Base-by-base conservation (phyloP, 2,888 invertebrate genomes). In the Disparrhopalites patrizii region DNA sequence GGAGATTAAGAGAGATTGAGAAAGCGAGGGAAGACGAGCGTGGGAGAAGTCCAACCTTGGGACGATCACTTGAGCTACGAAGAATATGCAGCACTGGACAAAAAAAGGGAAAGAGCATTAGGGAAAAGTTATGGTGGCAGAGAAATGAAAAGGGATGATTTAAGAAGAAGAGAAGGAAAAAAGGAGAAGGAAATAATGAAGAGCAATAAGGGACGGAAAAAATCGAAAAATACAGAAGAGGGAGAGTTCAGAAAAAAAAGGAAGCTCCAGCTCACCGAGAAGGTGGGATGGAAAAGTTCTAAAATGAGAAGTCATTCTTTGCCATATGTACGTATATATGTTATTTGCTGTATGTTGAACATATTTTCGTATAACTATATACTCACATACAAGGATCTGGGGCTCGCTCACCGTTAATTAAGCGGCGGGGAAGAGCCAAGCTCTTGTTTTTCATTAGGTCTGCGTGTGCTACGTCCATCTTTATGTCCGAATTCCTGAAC, bases 381-480 rank as follows among this genome's bases (percentile, higher is more conserved):
- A n/a, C n/a, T n/a, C n/a, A n/a, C n/a, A n/a, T n/a, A n/a, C n/a
- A n/a, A n/a, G n/a, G n/a, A n/a, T n/a, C n/a, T n/a, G n/a, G n/a
- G n/a, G n/a, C n/a, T n/a, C 61, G 50, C 31, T 18, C 33, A 51
- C 36, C 33, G 51, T 51, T 61, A 61, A 61, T 61, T 61, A 61
- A 61, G 51, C 51, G 51, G 61, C n/a, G n/a, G 61, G 61, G 50
- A 50, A 50, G 43, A 28, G 43, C 18, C 40, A 58, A 40, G 58
- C 43, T n/a, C n/a, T 58, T 58, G 58, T 58, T 58, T 58, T 58
- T 58, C 58, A 58, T 58, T 58, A 58, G 51, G 54, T 51, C 51
- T 61, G 61, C 61, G 61, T 61, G 61, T 61, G 61, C 61, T 61
- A 51, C 51, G 50, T 61, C 61, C 60, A 60, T 60, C 60, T 60